These are phyloP conservation scores for Myotis myotis DNA, from an alignment of 2,797 vertebrate species.

Conservation along the genomic window DNA sequence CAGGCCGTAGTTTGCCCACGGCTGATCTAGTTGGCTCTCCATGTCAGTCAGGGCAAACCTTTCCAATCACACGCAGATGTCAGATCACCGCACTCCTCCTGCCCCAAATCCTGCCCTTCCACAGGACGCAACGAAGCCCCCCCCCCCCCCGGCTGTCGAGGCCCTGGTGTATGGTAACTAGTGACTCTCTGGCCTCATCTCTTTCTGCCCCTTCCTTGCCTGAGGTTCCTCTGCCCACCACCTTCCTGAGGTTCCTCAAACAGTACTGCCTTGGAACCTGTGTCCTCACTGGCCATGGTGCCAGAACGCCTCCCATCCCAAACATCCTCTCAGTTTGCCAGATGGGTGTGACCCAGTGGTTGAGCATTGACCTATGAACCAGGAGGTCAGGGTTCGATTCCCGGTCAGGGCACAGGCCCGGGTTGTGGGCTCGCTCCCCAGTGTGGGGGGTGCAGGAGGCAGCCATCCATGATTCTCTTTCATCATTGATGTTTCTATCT, in stretches of 20 bases:
- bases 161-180: neutral
- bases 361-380: no score
- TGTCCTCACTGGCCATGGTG: neutral
- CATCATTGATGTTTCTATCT: no score
- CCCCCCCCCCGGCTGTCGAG: neutral
- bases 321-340: neutral
- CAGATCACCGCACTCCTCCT: neutral
- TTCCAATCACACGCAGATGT: neutral
- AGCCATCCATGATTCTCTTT: no score
- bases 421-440: no score
- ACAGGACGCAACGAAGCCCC: neutral
- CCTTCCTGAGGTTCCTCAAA: neutral
- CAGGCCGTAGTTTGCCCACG: no score
- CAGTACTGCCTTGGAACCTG: neutral
- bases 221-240: neutral
- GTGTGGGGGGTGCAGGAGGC: no score
- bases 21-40: neutral
- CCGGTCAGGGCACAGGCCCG: no score
- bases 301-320: neutral
- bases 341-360: fast-evolving
- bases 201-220: no score
- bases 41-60: neutral
- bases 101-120: neutral
- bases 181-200: neutral
- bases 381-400: no score